Base-by-base conservation (phyloP, 2,797 vertebrate species). In the Onychomys arenicola region DNA sequence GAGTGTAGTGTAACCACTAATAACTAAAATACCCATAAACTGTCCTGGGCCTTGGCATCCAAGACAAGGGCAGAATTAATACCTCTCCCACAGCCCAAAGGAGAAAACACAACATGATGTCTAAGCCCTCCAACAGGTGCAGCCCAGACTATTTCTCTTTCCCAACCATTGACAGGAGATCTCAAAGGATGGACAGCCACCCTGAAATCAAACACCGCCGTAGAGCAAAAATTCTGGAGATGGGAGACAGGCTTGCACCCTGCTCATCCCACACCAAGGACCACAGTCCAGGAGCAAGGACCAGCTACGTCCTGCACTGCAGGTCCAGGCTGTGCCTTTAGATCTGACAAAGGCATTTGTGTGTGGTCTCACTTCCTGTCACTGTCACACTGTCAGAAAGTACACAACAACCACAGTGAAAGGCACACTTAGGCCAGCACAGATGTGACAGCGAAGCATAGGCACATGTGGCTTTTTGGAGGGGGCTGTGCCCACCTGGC, bases 331-430 rank as follows among this genome's bases (percentile, higher is more conserved):
- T 75, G 34, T 29, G 65, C 67, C 61, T 3, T 87, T 76, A 87
- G 91, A 52, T 67, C 61, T 85, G 78, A 96, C 95, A 96, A 95
- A 96, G 69, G 91, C 92, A 96, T 86, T 84, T 87, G 34, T 93
- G 92, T 89, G 97, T 49, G 77, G 85, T 86, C 93, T 95, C 96
- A 92, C 69, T 92, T 96, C 92, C 89, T 37, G 0, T 86, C 77
- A 90, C 67, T 83, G 71, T 95, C 85, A 49, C 90, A 57, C 59
- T 94, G 93, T 95, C 93, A 82, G 95, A 82, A 93, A 89, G 73
- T n/a, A 84, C 69, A 91, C 93, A 96, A 88, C 81, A 40, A 14
- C 29, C 88, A 55, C 85, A 34, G 90, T 0, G 67, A 59, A 8
- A 59, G 57, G 21, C 57, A 59, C 90, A 37, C 76, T 7, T 8